phyloP scores from a whole-genome alignment of 2,888 invertebrate genomes.

The Scaptomyza polygonia region DNA sequence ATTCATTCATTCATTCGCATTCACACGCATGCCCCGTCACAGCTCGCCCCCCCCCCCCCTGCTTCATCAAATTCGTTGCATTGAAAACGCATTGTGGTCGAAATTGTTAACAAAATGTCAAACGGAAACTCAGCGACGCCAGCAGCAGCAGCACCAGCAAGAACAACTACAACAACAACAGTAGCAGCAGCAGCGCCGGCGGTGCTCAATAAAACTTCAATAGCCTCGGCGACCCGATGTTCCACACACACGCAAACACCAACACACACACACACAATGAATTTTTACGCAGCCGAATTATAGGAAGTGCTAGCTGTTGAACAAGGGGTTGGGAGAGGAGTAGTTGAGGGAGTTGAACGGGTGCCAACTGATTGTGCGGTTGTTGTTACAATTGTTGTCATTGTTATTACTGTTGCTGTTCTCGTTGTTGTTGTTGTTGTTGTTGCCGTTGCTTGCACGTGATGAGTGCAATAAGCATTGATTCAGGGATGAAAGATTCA shows the following conservation, averaged over 20 bases:
- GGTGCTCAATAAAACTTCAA: constrained; percentile 76
- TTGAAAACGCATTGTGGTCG: constrained; percentile 79
- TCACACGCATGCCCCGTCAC: constrained; percentile 63
- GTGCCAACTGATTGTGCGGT: constrained; percentile 73
- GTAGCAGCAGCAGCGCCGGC: constrained; percentile 24
- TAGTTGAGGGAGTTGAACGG: constrained; percentile 14
- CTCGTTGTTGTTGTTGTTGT: constrained; percentile 18
- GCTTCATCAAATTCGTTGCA: constrained; percentile 38
- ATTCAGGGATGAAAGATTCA: constrained; percentile 17
- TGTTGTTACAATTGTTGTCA: constrained; percentile 74
- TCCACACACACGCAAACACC: constrained; percentile 6
- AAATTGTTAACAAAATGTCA: constrained; percentile 80
- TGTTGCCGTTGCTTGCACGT: constrained; percentile 50
- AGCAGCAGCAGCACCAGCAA: not conserved
- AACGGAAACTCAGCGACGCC: constrained; percentile 67
- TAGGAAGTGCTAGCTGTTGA: constrained; percentile 39
- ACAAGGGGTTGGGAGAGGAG: not conserved
- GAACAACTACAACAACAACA: too few species aligned
- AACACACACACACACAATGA: constrained; percentile 26
- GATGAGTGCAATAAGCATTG: constrained; percentile 47
- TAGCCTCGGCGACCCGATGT: constrained; percentile 57
- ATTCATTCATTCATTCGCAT: constrained; percentile 75
- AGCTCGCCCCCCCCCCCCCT: not conserved
- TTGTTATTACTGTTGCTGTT: constrained; percentile 55
- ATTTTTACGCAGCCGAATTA: constrained; percentile 68